Evolutionary conservation across 2,113 vertebrate genomes (phyloP), one percentile per base, ranked within the genome.

Genomic region (Chaenogobius annularis): DNA sequence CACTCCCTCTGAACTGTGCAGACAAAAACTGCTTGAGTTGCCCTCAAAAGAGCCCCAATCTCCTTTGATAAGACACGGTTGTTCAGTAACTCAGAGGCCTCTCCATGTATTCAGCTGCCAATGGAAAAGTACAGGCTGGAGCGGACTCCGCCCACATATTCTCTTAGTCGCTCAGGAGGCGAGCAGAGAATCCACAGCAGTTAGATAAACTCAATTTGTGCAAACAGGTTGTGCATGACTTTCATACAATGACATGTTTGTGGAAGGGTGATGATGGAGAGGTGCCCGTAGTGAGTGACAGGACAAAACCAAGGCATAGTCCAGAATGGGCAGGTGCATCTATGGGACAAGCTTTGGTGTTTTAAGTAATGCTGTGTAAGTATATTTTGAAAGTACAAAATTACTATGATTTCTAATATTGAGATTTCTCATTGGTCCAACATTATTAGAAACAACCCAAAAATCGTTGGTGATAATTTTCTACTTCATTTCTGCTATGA

Each of bases 111-210:
- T 82, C 54, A 70, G 72, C 82, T 56, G 70, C 46, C 77, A 66
- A 58, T 88, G 90, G 90, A 91, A 91, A 91, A 88, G 81, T 90
- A 87, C 87, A 67, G 69, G 37, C 69, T 19, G 69, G 31, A 56
- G 50, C 46, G 7, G 12, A 54, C 67, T 71, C 26, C 54, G 52
- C 50, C 66, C 10, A 58, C 58, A 23, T 31, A 54, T 17, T 54
- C 64, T 26, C 66, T 69, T 68, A 17, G 65, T 47, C 3, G n/a
- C 69, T 47, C 19, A 44, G 35, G 74, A 74, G 35, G 1, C 65
- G 47, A 66, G 55, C 56, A 66, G 69, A 15, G 43, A 62, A 31
- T 74, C 69, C 47, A 35, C 73, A 26, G 26, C 59, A 63, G 74
- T 89, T 83, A 87, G 63, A 31, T 1, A 82, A 86, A 91, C 73